Conservation (phyloP, 2,113 vertebrate species). For the Hippocampus abdominalis region DNA sequence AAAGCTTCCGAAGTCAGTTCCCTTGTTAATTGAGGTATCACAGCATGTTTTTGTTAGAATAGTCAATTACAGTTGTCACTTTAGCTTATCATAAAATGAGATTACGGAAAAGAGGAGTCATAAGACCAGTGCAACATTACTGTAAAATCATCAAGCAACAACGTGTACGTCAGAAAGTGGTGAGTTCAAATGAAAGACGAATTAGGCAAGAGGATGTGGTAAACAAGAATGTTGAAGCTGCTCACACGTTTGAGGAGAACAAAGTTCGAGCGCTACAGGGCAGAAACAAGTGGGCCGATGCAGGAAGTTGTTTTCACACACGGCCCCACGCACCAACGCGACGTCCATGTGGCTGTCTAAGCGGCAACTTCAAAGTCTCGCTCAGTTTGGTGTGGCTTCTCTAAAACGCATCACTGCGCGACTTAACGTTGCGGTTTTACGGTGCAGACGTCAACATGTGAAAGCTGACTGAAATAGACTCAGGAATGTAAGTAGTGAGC, state of each 20-base stretch:
- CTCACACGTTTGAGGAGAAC: background rate
- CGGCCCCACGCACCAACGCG: background rate
- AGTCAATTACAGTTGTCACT: too few relatives aligned
- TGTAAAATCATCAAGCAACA: background rate
- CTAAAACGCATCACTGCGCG: background rate
- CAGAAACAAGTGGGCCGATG: background rate
- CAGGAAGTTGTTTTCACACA: conserved; percentile 5
- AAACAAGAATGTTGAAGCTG: background rate
- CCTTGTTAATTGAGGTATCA: too few relatives aligned
- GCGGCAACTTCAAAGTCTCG: background rate
- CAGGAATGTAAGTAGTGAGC: too few relatives aligned
- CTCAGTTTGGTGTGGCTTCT: background rate
- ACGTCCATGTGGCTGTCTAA: background rate
- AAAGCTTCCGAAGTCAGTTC: too few relatives aligned
- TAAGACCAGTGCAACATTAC: background rate
- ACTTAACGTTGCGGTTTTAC: background rate
- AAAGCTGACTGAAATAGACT: conserved; percentile 2
- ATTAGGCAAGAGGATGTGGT: conserved; percentile 5
- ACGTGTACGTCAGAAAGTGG: background rate
- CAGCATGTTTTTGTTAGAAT: too few relatives aligned
- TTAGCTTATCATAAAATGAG: too few relatives aligned
- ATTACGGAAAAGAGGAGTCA: background rate
- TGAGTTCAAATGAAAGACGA: background rate
- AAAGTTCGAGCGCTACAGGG: background rate
- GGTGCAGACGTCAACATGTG: background rate